Evolutionary conservation across 2,113 vertebrate genomes (phyloP).

Genomic region (Antechinus stuartii): DNA sequence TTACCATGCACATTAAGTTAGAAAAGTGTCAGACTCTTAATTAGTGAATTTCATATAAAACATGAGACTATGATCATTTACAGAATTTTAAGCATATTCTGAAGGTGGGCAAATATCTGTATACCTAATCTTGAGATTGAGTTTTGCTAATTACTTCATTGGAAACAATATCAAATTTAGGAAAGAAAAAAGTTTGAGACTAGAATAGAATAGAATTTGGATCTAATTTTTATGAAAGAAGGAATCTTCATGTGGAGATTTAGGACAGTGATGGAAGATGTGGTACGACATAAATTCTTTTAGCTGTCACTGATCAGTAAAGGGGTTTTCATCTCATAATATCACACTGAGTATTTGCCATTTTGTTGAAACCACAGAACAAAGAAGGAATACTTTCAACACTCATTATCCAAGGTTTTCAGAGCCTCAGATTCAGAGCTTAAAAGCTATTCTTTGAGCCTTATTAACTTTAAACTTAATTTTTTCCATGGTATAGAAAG

Average conservation of each 20-base stretch:
- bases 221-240: not conserved
- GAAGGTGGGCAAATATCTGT: not conserved
- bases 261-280: not conserved
- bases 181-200: not conserved
- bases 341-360: not conserved
- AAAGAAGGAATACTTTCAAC: not conserved
- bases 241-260: not conserved
- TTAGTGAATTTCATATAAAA: not conserved
- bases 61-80: not conserved
- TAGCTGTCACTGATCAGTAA: not conserved
- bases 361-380: not conserved
- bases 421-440: not conserved
- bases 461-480: not conserved
- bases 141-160: not conserved
- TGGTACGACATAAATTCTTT: not conserved
- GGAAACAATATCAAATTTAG: not conserved
- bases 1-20: not conserved
- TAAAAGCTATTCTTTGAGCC: slow-evolving; percentile 6
- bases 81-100: not conserved
- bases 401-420: not conserved
- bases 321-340: not conserved
- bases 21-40: not conserved
- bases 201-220: not conserved
- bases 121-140: not conserved
- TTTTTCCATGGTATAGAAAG: not conserved